Percentiles rank a stretch among this genome's conserved stretches.
phyloP scores from a whole-genome alignment of 2,797 vertebrate genomes.

The Choloepus didactylus region DNA sequence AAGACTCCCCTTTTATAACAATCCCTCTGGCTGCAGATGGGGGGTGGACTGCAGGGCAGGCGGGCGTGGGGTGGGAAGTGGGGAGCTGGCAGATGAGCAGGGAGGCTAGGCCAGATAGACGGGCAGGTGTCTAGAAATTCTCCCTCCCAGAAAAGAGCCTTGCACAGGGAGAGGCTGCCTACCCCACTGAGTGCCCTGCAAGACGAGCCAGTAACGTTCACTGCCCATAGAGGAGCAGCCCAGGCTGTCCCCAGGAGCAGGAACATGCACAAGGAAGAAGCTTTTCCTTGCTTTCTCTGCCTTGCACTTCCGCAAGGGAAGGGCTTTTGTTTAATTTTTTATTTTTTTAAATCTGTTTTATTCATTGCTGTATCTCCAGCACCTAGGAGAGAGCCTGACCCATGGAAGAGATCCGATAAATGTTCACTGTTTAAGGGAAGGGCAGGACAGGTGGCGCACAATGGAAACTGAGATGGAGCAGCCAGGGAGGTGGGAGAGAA shows the following conservation, averaged over 20 bases:
- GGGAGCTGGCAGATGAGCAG: neutral
- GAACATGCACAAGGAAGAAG: too few species aligned
- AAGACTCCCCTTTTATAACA: neutral
- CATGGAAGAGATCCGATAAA: neutral
- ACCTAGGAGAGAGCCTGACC: too few species aligned
- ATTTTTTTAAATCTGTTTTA: neutral
- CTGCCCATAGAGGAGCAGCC: rapidly evolving
- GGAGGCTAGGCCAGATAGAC: neutral
- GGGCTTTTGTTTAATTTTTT: neutral
- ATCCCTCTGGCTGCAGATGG: neutral
- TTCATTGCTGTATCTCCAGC: neutral
- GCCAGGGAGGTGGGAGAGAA: neutral
- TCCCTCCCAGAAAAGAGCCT: neutral
- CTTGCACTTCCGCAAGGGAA: neutral
- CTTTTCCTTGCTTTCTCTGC: neutral
- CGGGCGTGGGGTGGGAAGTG: neutral
- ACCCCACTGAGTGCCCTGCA: neutral
- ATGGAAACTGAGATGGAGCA: neutral
- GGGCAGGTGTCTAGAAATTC: neutral
- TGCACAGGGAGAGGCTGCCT: neutral
- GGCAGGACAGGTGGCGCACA: neutral
- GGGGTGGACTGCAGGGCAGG: neutral
- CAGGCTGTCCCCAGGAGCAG: neutral
- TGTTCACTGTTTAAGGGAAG: neutral
- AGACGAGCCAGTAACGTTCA: neutral